These are phyloP conservation scores for Procavia capensis DNA, from an alignment of 2,113 vertebrate species.

Conservation along the genomic window DNA sequence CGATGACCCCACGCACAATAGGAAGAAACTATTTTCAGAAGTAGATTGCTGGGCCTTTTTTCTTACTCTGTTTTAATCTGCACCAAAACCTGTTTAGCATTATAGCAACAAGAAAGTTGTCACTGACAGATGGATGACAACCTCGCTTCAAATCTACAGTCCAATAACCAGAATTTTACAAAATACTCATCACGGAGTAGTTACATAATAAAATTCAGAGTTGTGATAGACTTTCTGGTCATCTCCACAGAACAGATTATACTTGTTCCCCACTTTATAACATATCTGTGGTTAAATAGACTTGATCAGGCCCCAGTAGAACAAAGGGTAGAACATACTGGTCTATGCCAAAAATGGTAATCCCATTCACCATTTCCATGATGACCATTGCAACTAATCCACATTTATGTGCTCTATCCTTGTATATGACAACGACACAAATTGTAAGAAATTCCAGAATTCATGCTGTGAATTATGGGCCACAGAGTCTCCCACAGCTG, in stretches of 20 bases:
- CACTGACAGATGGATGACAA: too few species aligned
- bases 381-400: neutral
- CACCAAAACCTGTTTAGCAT: too few species aligned
- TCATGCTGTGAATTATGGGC: neutral
- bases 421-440: neutral
- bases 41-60: too few species aligned
- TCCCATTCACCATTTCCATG: neutral
- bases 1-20: too few species aligned
- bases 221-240: neutral
- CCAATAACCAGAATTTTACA: neutral
- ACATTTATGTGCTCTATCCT: neutral
- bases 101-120: too few species aligned
- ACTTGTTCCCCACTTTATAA: accelerated
- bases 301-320: accelerated
- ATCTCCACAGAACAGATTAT: neutral
- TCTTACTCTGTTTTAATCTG: too few species aligned
- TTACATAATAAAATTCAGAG: neutral
- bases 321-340: neutral
- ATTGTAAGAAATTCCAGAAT: neutral
- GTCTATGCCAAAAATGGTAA: neutral
- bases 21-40: too few species aligned
- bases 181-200: neutral
- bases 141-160: neutral
- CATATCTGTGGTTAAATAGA: neutral
- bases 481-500: neutral